Evolutionary conservation across 2,113 vertebrate genomes (phyloP), one percentile per base, ranked within the genome.

Genomic region (Casuarius casuarius): DNA sequence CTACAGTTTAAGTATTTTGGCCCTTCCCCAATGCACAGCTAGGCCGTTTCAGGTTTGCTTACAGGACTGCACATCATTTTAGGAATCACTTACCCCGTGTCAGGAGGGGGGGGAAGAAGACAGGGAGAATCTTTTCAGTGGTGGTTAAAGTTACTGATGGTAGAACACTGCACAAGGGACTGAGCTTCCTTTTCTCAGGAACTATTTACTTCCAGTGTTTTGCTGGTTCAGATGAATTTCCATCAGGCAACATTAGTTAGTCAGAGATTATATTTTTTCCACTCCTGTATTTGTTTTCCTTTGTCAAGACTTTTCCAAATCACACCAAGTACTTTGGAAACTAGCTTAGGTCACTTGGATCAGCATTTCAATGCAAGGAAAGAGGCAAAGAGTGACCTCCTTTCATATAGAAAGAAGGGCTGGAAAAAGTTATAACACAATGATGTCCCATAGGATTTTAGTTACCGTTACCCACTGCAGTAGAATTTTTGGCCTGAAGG

Each of bases 371-470:
- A 9, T 8, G 31, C 38, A 44, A 85, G 31, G n/a, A 84, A 42
- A 35, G 33, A 51, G 56, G 29, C 42, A 54, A 56, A 76, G 76
- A 42, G 12, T 10, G 40, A 65, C n/a, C n/a, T 72, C 16, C 33
- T 51, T 35, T 35, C 23, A 59, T 33, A 35, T 6, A 23, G 20
- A 61, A 72, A 59, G 26, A n/a, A 42, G 51, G 14, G 25, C 44
- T 80, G 62, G 29, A 8, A 92, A 38, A 18, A 76, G 33, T 58
- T 21, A 46, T 9, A 23, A 44, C 35, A 29, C 5, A 33, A 21
- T 3, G 2, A 25, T 0, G 0, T 49, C 67, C 67, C 22, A 12
- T 0, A 23, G 48, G 48, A 56, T 84, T 85, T 68, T 33, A 26
- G 40, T 11, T 48, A 18, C 46, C 10, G 8, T 62, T 38, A 70